phyloP scores from a whole-genome alignment of 2,113 vertebrate genomes.

The Sialia sialis region DNA sequence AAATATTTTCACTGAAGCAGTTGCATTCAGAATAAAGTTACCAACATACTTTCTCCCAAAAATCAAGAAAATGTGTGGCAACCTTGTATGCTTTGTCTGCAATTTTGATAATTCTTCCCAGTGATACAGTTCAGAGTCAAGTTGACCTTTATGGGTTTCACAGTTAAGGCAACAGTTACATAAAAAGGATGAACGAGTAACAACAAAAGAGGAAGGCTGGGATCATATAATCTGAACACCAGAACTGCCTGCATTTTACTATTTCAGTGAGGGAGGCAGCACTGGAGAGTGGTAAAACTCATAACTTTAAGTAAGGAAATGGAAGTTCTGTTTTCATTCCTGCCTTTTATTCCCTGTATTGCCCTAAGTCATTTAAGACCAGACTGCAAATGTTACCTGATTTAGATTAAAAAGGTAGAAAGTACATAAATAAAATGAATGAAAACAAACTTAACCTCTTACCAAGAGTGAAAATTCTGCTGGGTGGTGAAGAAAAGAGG shows the following conservation, averaged over 20 bases:
- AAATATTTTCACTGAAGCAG: background rate
- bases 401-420: background rate
- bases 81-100: background rate
- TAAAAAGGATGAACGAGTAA: conserved; percentile 47
- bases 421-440: background rate
- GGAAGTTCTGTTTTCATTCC: background rate
- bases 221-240: background rate
- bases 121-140: background rate
- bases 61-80: background rate
- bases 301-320: background rate
- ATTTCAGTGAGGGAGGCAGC: background rate
- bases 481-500: background rate
- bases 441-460: background rate
- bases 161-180: conserved; percentile 26
- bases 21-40: background rate
- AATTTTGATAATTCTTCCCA: background rate
- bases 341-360: background rate
- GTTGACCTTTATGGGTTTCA: conserved; percentile 34
- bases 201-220: conserved; percentile 34
- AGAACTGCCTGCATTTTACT: background rate
- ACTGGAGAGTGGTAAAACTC: background rate
- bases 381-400: background rate
- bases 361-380: background rate
- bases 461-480: background rate
- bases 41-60: background rate